Base-by-base conservation (phyloP, 2,113 vertebrate species). In the Grus americana region DNA sequence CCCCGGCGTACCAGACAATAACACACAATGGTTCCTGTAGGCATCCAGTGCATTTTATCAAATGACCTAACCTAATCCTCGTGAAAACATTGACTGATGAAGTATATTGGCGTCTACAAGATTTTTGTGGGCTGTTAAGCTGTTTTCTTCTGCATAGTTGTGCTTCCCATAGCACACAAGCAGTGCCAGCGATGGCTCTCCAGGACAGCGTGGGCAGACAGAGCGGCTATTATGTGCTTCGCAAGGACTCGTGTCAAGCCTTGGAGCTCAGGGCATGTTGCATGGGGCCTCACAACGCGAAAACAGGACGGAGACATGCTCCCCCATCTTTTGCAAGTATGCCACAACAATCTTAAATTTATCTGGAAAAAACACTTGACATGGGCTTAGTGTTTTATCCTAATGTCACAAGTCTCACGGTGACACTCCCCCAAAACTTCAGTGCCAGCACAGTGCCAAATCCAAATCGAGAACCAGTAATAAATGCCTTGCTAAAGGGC, bases 61-160 rank as follows among this genome's bases (percentile, higher is more conserved):
- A 92, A 75, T 12, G 0, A 4, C 87, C 92, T 22, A 46, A 66
- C 61, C 84, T 90, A 94, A 92, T 91, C 94, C 88, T 92, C 59
- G 12, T 3, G 32, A 75, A 91, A 89, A 86, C 76, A 24, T 5
- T 55, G 82, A 59, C 70, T 95, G 90, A 40, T 89, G 85, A 86
- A 79, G 81, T 36, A 1, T 66, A 34, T 14, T 91, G 87, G 81
- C 42, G 6, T 76, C 88, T 73, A 1, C 21, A 75, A 50, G 78
- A 29, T 38, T 49, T 67, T 5, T 92, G 88, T 71, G 92, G 93
- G 90, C 93, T 61, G 44, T 11, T 71, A 47, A 88, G 79, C 86
- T 79, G 83, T 12, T 84, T 44, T 88, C 88, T 49, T 79, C 75
- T 86, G 88, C 86, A 54, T 2, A 71, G 88, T 0, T 93, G 47